Evolutionary conservation across 2,113 vertebrate species (phyloP), one percentile per base, ranked within the genome.

Genomic region (Boulengeromyrus knoepffleri): DNA sequence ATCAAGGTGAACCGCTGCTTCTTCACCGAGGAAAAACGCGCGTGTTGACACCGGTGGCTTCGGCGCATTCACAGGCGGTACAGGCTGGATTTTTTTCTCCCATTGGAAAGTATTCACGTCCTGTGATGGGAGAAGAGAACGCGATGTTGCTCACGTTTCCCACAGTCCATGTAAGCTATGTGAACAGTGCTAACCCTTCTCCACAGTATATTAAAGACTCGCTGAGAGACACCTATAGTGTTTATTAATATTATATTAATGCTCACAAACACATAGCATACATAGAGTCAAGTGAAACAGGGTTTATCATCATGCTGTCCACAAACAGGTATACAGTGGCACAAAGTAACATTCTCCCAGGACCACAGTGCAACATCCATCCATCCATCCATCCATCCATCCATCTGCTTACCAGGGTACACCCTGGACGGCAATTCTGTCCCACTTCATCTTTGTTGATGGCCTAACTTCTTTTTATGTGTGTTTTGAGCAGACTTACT

Each of bases 401-500:
- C 52, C 52, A 21, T 58, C 56, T 1, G 21, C 21, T 58, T 58
- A 58, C 21, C 21, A 24, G 5, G 6, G 27, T 39, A 77, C 70
- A 77, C 10, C 36, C 31, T 39, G 70, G 50, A 62, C 46, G 89
- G 45, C 45, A 39, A 56, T 80, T 88, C 85, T 88, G 85, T 88
- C 89, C 77, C 45, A 83, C n/a, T 36, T 83, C 87, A 42, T 88
- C 49, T 87, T 53, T 53, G 85, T 88, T 39, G 88, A 90, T 53
- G 39, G 45, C 46, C 52, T 39, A 62, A 31, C 70, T 56, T 31
- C 27, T 84, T 80, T 77, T 52, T 86, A 90, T 91, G 70, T 53
- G 39, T 87, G 62, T 88, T 91, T 62, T n/a, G 56, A 62, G 56
- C 56, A 62, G 24, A 58, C 21, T 24, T 58, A 62, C 90, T 91